Base-by-base conservation (phyloP, 2,113 vertebrate species). In the Saccopteryx bilineata region DNA sequence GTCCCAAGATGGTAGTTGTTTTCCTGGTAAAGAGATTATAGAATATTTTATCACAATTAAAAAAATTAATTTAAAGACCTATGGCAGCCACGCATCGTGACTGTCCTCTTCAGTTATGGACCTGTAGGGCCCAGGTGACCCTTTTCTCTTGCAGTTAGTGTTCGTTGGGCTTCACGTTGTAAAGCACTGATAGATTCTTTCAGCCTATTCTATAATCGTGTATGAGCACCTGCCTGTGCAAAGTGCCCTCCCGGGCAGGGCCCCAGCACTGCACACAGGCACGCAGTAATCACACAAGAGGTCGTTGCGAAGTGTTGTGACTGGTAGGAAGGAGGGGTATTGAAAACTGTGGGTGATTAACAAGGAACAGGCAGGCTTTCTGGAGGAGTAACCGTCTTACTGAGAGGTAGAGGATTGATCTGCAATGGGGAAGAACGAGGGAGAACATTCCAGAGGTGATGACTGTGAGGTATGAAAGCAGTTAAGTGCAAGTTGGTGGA, bases 201-300 rank as follows among this genome's bases (percentile, higher is more conserved):
- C 56, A 39, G 9, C 50, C 52, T 9, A 2, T 63, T 79, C 58
- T 48, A 0, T 79, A 69, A 33, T 61, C 18, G 54, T 54, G 60
- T 14, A 12, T 1, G 8, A 66, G 61, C 60, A 24, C 17, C 23
- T 56, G 5, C 8, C 1, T 12, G 9, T 31, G 12, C 3, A 0
- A 23, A 17, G n/a, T 1, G 0, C 17, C 1, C 7, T 28, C 0
- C 50, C 21, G 0, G 13, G 52, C 18, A 31, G 52, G 46, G 4
- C 17, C 26, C 13, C 2, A 0, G 61, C 3, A 5, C 6, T 26
- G 9, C 15, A 24, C n/a, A 1, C 15, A 63, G 78, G 56, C 18
- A 60, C 1, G n/a, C 23, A 8, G 12, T 33, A 6, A 1, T 83
- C 39, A 60, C 58, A 10, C 0, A 0, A 3, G 48, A 65, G n/a